phyloP scores from a whole-genome alignment of 2,888 invertebrate species.

The Prosapia bicincta region DNA sequence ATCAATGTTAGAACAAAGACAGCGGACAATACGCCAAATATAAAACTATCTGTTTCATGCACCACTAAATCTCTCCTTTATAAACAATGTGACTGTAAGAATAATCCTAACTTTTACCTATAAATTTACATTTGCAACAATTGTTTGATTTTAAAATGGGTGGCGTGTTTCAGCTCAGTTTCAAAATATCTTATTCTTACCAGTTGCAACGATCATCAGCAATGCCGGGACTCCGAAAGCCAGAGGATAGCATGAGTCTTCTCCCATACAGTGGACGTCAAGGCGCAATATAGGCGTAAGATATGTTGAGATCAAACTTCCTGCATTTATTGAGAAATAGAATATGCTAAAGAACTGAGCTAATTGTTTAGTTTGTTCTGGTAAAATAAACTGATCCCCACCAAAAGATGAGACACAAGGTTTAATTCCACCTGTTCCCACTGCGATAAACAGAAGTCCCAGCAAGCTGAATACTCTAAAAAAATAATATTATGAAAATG shows the following conservation, averaged over 20 bases:
- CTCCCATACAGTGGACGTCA: constrained; percentile 58
- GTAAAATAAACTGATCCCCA: constrained; percentile 70
- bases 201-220: constrained; percentile 56
- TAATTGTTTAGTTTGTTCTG: constrained; percentile 61
- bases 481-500: neutral
- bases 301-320: constrained; percentile 67
- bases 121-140: no score
- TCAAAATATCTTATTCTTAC: no score
- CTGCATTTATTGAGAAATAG: constrained; percentile 64
- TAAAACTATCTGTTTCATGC: no score
- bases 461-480: constrained; percentile 56
- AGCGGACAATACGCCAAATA: no score
- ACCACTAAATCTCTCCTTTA: no score
- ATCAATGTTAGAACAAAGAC: no score
- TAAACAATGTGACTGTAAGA: no score
- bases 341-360: constrained; percentile 72
- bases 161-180: no score
- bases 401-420: constrained; percentile 80
- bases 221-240: constrained; percentile 72
- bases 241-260: constrained; percentile 63
- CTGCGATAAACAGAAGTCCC: constrained; percentile 64
- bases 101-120: no score
- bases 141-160: no score
- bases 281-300: constrained; percentile 69
- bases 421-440: constrained; percentile 80